These are phyloP conservation scores for Leucania comma DNA, from an alignment of 2,888 invertebrate species.

Conservation along the genomic window DNA sequence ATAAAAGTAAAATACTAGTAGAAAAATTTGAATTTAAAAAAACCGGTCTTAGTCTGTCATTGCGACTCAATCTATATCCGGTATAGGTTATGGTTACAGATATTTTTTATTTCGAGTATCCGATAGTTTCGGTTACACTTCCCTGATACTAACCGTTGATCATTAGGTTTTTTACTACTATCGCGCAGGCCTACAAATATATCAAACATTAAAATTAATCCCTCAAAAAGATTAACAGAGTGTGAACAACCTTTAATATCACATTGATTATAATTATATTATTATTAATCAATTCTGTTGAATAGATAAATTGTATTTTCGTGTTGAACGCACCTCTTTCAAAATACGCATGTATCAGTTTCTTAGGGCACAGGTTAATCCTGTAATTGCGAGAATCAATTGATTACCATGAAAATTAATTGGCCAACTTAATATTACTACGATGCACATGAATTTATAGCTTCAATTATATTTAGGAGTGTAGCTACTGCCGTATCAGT, in stretches of 20 bases:
- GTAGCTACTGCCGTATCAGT: too few species aligned
- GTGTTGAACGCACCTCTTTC: constrained; percentile 57
- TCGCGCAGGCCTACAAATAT: neutral
- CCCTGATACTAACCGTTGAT: constrained; percentile 14
- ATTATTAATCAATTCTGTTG: constrained; percentile 54
- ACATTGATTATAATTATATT: constrained; percentile 25
- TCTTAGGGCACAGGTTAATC: constrained; percentile 76
- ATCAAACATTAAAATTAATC: constrained; percentile 41
- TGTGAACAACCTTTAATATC: constrained; percentile 56
- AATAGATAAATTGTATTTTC: constrained; percentile 61
- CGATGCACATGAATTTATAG: constrained; percentile 70
- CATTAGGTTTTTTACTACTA: constrained; percentile 26
- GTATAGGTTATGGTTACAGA: too few species aligned
- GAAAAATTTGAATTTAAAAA: too few species aligned
- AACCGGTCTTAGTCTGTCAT: too few species aligned
- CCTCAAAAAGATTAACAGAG: constrained; percentile 46
- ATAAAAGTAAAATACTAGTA: too few species aligned
- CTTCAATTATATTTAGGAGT: constrained; percentile 62
- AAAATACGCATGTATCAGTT: constrained; percentile 63
- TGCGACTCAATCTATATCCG: too few species aligned
- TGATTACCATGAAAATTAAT: constrained; percentile 83
- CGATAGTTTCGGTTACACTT: too few species aligned
- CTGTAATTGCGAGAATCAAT: constrained; percentile 80
- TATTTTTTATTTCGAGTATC: too few species aligned
- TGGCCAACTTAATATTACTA: constrained; percentile 66